Evolutionary conservation across 2,888 invertebrate species (phyloP), one percentile per base, ranked within the genome.

Genomic region (Hypomecis punctinalis): DNA sequence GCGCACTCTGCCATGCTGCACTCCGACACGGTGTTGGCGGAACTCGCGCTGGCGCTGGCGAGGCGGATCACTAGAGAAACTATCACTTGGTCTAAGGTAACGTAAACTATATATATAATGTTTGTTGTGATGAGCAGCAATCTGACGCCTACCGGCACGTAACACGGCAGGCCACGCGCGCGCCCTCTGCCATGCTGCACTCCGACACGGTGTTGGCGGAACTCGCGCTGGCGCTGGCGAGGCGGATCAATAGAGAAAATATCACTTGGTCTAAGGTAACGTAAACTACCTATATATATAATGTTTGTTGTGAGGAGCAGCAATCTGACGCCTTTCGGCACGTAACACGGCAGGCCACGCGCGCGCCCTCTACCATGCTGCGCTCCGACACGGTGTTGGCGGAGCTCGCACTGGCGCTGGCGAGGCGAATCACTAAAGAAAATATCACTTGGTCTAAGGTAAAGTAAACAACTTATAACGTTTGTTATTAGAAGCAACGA

Each of bases 251-350:
- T 70, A 94, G 95, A 61, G 90, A 94, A 40, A 96, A 96, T 74
- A 95, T 96, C 66, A 96, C 95, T 0, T 97, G 97, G 97, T 95
- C 96, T 61, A 97, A 97, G 91, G 95, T 97, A n/a, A n/a, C n/a
- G n/a, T n/a, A n/a, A n/a, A n/a, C n/a, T n/a, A n/a, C n/a, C n/a
- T n/a, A n/a, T n/a, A n/a, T n/a, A n/a, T 23, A 2, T 23, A 23
- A 23, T 23, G 23, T 3, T 23, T 23, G 23, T 23, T 23, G 23
- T 23, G 98, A 98, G 80, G 93, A 96, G 53, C 95, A 96, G 91
- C 94, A 97, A 81, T 97, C 97, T 0, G 95, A 96, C 56, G 92
- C 97, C 10, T 96, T 95, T 80, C 94, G 94, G 6, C 95, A 95
- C 48, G 95, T 97, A 0, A 95, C 96, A 0, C 89, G 97, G 10